Evolutionary conservation across 2,113 vertebrate genomes (phyloP), one percentile per base, ranked within the genome.

Genomic region (Pseudolaguvia tuberculata): DNA sequence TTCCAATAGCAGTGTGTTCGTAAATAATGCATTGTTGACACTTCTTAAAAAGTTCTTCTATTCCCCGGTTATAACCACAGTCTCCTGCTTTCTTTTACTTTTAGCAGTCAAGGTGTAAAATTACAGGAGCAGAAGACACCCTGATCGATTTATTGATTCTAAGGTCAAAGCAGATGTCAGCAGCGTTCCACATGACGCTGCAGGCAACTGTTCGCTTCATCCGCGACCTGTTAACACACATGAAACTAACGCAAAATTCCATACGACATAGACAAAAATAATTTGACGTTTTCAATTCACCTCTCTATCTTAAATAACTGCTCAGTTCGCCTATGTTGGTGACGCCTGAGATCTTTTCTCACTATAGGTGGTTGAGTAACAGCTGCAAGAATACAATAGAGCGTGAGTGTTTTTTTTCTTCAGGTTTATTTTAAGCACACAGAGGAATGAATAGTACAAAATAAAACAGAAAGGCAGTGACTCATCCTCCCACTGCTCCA

Each of bases 381-480:
- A 79, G 81, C 72, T 76, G 25, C 21, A 48, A 42, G 17, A 12
- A 25, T 65, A 2, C 52, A 68, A 72, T 65, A 52, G 75, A 70
- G 67, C 27, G 61, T 58, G 59, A 85, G 79, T 72, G 81, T 83
- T 87, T 88, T 88, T 75, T 82, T 67, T 75, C 83, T 78, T 70
- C 76, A 72, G 72, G 81, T 79, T 85, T 88, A 88, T 91, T 88
- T 82, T 83, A 86, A 88, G 87, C 67, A 17, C 1, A 20, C 15
- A 57, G 35, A 78, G 58, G 47, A 78, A 45, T n/a, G n/a, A 52
- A 31, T 29, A 53, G 35, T 42, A 48, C 18, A 51, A 52, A 53
- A 55, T 8, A 52, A 63, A 78, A 67, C 15, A 1, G 73, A 74
- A 84, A 86, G 83, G 78, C 70, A 82, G 78, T 90, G 88, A 90